Conservation (phyloP, 2,797 vertebrate genomes). For the Limosa lapponica region DNA sequence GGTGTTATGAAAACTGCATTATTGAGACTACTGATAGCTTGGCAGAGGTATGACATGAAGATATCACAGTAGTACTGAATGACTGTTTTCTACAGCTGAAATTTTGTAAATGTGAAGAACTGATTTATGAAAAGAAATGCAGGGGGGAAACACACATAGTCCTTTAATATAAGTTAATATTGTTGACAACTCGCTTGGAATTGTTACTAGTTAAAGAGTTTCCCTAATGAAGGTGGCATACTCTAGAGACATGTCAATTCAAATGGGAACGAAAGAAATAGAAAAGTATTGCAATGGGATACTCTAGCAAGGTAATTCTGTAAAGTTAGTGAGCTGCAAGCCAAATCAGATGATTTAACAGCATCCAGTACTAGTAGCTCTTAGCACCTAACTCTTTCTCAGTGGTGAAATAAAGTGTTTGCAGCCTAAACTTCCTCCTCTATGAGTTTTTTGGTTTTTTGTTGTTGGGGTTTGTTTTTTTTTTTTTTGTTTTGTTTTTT, state of each 20-base stretch:
- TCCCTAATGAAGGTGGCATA: neutral
- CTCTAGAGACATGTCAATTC: neutral
- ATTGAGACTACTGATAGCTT: neutral
- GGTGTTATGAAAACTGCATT: neutral
- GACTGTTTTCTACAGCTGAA: neutral
- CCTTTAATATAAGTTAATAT: neutral
- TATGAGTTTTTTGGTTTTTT: neutral
- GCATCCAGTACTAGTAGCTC: neutral
- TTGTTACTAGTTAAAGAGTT: neutral
- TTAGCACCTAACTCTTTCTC: neutral
- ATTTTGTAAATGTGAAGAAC: neutral
- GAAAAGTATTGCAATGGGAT: neutral
- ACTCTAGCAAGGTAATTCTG: neutral
- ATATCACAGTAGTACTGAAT: neutral
- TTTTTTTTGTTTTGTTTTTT: neutral
- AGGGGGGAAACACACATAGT: neutral
- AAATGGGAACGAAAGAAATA: neutral
- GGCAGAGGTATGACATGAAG: neutral
- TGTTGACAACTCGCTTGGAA: neutral
- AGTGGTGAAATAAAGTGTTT: neutral
- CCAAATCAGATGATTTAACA: neutral
- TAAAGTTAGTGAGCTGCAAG: neutral
- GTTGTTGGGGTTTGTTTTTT: neutral
- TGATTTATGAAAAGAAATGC: neutral
- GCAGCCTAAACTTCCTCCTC: neutral